Evolutionary conservation across 1,140 invertebrate genomes (phyloP).

Genomic region (Mesaphorura yosii): DNA sequence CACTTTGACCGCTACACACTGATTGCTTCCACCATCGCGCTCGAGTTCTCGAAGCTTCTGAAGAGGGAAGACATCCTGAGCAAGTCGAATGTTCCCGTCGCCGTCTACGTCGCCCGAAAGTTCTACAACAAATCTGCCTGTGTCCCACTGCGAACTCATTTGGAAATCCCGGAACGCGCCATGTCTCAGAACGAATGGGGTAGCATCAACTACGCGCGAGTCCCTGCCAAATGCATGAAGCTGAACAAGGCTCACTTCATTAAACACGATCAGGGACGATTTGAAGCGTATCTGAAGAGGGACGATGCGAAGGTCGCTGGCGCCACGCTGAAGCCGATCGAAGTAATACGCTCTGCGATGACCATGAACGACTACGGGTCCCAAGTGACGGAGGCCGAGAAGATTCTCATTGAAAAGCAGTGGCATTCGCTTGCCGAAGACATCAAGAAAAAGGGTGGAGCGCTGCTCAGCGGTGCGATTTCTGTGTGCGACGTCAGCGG

Average conservation of each 20-base stretch:
- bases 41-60: slow-evolving; percentile 7
- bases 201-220: slow-evolving; percentile 22
- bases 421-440: slow-evolving; percentile 22
- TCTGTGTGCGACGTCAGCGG: slow-evolving; percentile 25
- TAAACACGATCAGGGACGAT: slow-evolving; percentile 19
- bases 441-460: slow-evolving; percentile 15
- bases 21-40: slow-evolving; percentile 19
- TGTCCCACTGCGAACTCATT: slow-evolving; percentile 12
- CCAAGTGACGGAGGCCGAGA: not conserved
- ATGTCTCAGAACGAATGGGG: slow-evolving; percentile 23
- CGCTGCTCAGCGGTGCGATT: slow-evolving; percentile 8
- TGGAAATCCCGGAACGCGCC: slow-evolving; percentile 16
- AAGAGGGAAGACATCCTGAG: not conserved
- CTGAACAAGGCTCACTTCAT: slow-evolving; percentile 19
- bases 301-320: slow-evolving; percentile 18
- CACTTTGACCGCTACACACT: slow-evolving; percentile 23
- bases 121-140: slow-evolving; percentile 23
- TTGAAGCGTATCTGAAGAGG: slow-evolving; percentile 10
- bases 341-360: slow-evolving; percentile 17
- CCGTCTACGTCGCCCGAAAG: slow-evolving; percentile 14
- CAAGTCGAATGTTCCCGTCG: slow-evolving; percentile 1
- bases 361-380: not conserved
- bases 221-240: slow-evolving; percentile 26
- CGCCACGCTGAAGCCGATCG: slow-evolving; percentile 23
- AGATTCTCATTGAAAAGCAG: slow-evolving; percentile 19